Base-by-base conservation (phyloP, 2,888 invertebrate species). In the Dromius quadrimaculatus region DNA sequence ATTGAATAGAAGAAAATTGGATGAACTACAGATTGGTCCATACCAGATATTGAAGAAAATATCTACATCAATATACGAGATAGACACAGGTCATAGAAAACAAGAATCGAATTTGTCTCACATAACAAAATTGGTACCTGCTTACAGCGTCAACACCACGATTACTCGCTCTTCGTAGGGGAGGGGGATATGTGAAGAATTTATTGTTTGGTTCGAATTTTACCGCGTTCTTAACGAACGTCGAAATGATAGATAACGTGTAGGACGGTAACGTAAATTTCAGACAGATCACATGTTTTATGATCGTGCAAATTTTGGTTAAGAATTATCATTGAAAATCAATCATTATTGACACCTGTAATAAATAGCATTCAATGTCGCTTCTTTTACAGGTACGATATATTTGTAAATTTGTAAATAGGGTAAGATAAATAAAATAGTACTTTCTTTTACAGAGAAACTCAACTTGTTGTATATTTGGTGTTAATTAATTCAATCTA, bases 1-100 rank as follows among this genome's bases (percentile, higher is more conserved):
- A 72, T 22, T 79, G 64, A 78, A 78, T 57, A 75, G 77, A 64
- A 77, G 75, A 71, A 79, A 79, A 72, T 13, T 77, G 57, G 76
- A 77, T 57, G 75, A 76, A 74, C 19, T 76, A 50, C 74, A 72
- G 73, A 74, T 73, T 66, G 77, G 77, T 63, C 77, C 78, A 34
- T 76, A 65, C 45, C 63, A 69, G 66, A 75, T 78, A 9, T 4
- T 71, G 19, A 45, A 73, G 50, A 76, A 75, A 71, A 72, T 77
- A 32, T 76, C 76, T 50, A 73, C 73, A n/a, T 74, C 73, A 63
- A 75, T 75, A 19, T 74, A 75, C 66, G 41, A 72, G 71, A 71
- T 74, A 28, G 32, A 75, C 3, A 71, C 71, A 1, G 43, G 66
- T 19, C 54, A 65, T 32, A 65, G 17, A 34, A 57, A 62, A 65